A percentile compares a stretch with the other conserved stretches of the same genome.
Evolutionary conservation across 2,797 vertebrate species (phyloP).

Genomic region (Tokudaia tokunoshimensis): DNA sequence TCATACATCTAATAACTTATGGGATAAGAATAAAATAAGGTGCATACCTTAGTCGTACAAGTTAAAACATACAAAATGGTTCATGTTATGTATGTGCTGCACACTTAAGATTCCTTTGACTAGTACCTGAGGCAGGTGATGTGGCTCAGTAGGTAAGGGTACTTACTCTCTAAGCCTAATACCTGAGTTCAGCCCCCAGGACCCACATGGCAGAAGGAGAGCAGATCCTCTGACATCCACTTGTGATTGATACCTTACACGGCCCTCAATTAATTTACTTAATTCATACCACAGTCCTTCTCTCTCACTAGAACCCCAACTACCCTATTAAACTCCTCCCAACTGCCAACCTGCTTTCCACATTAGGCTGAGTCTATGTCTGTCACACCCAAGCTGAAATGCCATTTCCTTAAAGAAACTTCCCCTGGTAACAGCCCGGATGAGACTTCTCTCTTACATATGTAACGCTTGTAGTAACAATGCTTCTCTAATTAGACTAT

Average conservation of each 20-base stretch:
- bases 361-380: not conserved
- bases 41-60: not conserved
- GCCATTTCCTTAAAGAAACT: not conserved
- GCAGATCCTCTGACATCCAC: not conserved
- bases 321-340: not conserved
- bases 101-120: not conserved
- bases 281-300: not conserved
- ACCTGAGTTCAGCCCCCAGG: not conserved
- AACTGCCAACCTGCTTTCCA: not conserved
- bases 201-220: not conserved
- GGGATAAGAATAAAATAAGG: not conserved
- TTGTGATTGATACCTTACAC: not conserved
- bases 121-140: not conserved
- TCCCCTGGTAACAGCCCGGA: not conserved
- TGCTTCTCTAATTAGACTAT: slow-evolving; percentile 36
- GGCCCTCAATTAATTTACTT: slow-evolving; percentile 1
- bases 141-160: not conserved
- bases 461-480: not conserved
- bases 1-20: not conserved
- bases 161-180: not conserved
- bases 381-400: not conserved
- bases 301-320: not conserved
- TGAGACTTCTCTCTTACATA: not conserved
- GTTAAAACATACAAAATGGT: not conserved
- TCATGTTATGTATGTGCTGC: not conserved